Base-by-base conservation (phyloP, 2,888 invertebrate genomes). In the Sinohyriopsis cumingii region DNA sequence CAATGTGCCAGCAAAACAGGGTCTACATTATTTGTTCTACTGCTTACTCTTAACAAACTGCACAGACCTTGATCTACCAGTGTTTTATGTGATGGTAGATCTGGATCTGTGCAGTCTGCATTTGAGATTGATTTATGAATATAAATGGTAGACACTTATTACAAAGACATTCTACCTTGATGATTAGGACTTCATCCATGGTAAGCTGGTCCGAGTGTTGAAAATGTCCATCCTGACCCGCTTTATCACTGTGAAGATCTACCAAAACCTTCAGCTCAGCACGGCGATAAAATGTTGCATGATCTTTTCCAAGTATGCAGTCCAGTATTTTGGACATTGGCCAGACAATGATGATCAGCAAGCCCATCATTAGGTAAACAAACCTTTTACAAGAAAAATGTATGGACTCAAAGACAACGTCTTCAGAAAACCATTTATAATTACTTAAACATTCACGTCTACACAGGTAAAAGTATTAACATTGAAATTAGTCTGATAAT, bases 321-420 rank as follows among this genome's bases (percentile, higher is more conserved):
- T 90, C 90, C 57, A 90, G 78, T 6, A 90, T 61, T 73, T 89
- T 88, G 20, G 89, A 85, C n/a, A 90, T 59, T 7, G 90, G 90
- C 83, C 84, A 89, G 24, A 88, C 77, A 22, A 90, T 77, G 5
- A 88, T 73, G 69, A 87, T 86, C n/a, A 87, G 80, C 7, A 87
- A 18, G 9, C 71, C 85, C 84, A 90, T 89, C 71, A 90, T 68
- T 9, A 86, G 20, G 67, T 88, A 89, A 6, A 89, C 89, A 45
- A 89, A 55, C 57, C 89, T 89, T 61, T 20, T 73, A 72, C 19
- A 69, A 57, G 25, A 20, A 15, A 57, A 33, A 54, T 45, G 15
- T 15, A 45, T 15, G 9, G 15, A 45, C 45, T 45, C 45, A 45
- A 45, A 45, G 22, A 19, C 1, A 55, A 5, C 20, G 18, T 59